phyloP scores from a whole-genome alignment of 2,888 invertebrate species.

The Drosophila conformis region DNA sequence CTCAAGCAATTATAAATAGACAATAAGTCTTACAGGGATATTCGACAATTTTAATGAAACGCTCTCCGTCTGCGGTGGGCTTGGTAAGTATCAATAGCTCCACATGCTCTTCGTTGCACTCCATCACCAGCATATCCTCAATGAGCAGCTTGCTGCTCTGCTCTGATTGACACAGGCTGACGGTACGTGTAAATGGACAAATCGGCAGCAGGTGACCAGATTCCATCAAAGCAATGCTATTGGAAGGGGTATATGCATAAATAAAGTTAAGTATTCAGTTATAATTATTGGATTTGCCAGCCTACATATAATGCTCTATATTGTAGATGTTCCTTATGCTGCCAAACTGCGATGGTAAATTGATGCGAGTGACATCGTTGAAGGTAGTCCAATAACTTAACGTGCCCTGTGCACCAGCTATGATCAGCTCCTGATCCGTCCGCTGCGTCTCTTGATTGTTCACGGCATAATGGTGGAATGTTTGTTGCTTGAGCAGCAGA shows the following conservation, averaged over 20 bases:
- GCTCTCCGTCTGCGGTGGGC: conserved; percentile 46
- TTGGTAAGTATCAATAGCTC: conserved; percentile 83
- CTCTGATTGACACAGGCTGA: conserved; percentile 50
- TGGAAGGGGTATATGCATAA: background rate
- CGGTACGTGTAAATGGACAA: conserved; percentile 80
- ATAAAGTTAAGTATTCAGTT: background rate
- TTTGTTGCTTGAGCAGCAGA: conserved; percentile 46
- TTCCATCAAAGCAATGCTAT: conserved; percentile 79
- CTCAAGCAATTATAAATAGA: background rate
- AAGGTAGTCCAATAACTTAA: conserved; percentile 61
- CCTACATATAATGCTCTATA: conserved; percentile 82
- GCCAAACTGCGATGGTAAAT: conserved; percentile 67
- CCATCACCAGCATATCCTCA: conserved; percentile 83
- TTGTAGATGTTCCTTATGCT: conserved; percentile 80
- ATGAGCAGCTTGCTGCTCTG: conserved; percentile 57
- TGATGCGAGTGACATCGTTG: conserved; percentile 62
- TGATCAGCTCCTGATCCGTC: conserved; percentile 31
- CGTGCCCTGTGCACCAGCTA: conserved; percentile 63
- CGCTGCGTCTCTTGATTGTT: conserved; percentile 53
- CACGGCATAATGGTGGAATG: conserved; percentile 31
- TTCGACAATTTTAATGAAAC: conserved; percentile 81
- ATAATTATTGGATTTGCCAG: background rate
- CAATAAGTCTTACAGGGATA: conserved; percentile 80
- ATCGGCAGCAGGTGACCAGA: conserved; percentile 82
- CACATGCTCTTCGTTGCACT: conserved; percentile 79